phyloP scores from a whole-genome alignment of 2,797 vertebrate genomes.

The Danio kyathit region DNA sequence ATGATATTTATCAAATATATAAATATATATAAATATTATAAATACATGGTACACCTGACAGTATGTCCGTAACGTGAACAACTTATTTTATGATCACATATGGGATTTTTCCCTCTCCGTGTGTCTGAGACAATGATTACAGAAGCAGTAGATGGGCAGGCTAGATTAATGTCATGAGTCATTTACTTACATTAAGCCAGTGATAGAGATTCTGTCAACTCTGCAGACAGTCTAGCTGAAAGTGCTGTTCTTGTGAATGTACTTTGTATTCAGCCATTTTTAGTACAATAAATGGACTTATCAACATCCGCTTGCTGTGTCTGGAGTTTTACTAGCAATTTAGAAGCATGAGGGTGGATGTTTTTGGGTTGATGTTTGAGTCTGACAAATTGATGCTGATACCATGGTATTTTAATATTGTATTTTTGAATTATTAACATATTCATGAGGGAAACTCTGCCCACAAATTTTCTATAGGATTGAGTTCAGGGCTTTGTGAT shows the following conservation, averaged over 20 bases:
- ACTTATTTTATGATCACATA: slow-evolving; percentile 53
- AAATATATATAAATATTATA: slow-evolving; percentile 59
- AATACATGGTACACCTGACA: slow-evolving; percentile 67
- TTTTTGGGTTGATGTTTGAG: not conserved
- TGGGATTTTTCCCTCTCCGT: slow-evolving; percentile 51
- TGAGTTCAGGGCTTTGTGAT: no score
- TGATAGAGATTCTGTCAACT: slow-evolving; percentile 57
- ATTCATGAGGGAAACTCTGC: no score
- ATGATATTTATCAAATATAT: slow-evolving; percentile 65
- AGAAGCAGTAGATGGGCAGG: slow-evolving; percentile 41
- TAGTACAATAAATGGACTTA: slow-evolving; percentile 80
- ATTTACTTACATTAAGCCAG: slow-evolving; percentile 56
- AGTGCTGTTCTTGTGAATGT: slow-evolving; percentile 79
- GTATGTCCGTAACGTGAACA: slow-evolving; percentile 67
- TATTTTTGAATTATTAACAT: not conserved
- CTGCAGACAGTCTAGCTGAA: slow-evolving; percentile 54
- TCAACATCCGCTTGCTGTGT: slow-evolving; percentile 45
- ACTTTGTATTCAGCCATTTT: slow-evolving; percentile 83
- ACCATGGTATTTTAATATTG: not conserved
- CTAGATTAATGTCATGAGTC: slow-evolving; percentile 44
- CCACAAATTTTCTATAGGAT: no score
- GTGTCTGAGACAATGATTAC: slow-evolving; percentile 46
- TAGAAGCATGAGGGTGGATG: slow-evolving; percentile 3
- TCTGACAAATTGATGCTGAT: not conserved
- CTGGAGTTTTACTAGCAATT: slow-evolving; percentile 26